Conservation (phyloP, 2,888 invertebrate genomes). For the Callinectes sapidus region DNA sequence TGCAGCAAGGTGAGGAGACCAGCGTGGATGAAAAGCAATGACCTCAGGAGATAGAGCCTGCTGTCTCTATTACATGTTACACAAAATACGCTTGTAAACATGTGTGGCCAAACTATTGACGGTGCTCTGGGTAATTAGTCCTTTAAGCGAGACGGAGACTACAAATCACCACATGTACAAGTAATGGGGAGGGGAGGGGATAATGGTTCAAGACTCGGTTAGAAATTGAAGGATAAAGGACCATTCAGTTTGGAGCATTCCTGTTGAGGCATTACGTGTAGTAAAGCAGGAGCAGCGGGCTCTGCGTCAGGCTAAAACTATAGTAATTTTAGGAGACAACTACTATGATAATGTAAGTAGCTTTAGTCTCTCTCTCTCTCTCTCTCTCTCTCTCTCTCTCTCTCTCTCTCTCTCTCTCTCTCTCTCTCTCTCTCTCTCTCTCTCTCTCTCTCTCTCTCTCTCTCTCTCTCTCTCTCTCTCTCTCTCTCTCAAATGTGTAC, state of each 20-base stretch:
- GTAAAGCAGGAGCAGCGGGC: background rate
- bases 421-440: constrained; percentile 20
- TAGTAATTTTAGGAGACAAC: background rate
- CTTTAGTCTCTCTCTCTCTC: background rate
- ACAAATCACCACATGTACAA: background rate
- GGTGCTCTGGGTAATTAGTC: background rate
- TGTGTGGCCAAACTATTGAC: background rate
- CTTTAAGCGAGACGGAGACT: background rate
- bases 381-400: constrained; percentile 25
- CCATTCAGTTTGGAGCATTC: background rate
- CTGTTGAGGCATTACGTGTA: background rate
- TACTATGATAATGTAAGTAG: background rate
- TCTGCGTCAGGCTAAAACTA: background rate
- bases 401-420: constrained; percentile 21
- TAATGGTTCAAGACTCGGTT: background rate
- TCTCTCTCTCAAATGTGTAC: background rate
- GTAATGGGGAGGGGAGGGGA: background rate
- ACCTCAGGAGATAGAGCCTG: background rate
- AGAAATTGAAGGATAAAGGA: background rate
- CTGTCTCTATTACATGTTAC: background rate
- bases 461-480: constrained; percentile 20
- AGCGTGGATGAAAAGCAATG: background rate
- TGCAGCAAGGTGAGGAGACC: background rate
- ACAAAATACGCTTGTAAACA: background rate
- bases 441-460: constrained; percentile 22